A percentile compares a stretch with the other conserved stretches of the same genome.
These are phyloP conservation scores for Aptenodytes forsteri DNA, from an alignment of 2,113 vertebrate species.

Conservation along the genomic window DNA sequence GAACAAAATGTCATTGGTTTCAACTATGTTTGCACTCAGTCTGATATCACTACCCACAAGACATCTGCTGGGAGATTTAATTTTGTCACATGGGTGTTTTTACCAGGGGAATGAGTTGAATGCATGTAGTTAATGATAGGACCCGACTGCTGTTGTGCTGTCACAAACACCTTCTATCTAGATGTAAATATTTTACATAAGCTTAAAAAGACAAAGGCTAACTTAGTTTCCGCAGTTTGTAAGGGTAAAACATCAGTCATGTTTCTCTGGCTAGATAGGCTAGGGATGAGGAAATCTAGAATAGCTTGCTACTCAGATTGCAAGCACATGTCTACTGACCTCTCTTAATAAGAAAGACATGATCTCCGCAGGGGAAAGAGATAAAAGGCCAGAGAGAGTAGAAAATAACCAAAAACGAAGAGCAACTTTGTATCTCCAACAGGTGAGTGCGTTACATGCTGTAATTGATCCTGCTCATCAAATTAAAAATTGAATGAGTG, in stretches of 20 bases:
- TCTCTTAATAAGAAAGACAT: background rate
- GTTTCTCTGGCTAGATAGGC: background rate
- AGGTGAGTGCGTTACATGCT: background rate
- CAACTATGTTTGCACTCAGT: constrained; percentile 34
- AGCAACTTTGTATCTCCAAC: background rate
- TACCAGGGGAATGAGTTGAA: constrained; percentile 25
- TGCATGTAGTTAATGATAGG: background rate
- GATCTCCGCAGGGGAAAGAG: background rate
- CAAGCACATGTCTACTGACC: background rate
- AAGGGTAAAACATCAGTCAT: background rate
- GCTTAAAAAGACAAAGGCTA: background rate
- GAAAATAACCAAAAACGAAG: background rate
- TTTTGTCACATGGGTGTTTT: constrained; percentile 39
- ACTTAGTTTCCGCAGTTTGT: background rate
- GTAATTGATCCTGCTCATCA: background rate
- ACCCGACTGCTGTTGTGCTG: background rate
- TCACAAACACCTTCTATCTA: constrained; percentile 5
- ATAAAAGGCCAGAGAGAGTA: background rate
- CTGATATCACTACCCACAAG: constrained; percentile 55
- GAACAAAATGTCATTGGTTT: constrained; percentile 34
- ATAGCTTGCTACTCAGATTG: background rate
- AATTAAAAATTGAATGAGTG: background rate
- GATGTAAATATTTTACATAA: constrained; percentile 36
- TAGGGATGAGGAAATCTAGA: background rate
- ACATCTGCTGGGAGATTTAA: constrained; percentile 50